Evolutionary conservation across 2,797 vertebrate species (phyloP), one percentile per base, ranked within the genome.

Genomic region (Crocidura indochinensis): DNA sequence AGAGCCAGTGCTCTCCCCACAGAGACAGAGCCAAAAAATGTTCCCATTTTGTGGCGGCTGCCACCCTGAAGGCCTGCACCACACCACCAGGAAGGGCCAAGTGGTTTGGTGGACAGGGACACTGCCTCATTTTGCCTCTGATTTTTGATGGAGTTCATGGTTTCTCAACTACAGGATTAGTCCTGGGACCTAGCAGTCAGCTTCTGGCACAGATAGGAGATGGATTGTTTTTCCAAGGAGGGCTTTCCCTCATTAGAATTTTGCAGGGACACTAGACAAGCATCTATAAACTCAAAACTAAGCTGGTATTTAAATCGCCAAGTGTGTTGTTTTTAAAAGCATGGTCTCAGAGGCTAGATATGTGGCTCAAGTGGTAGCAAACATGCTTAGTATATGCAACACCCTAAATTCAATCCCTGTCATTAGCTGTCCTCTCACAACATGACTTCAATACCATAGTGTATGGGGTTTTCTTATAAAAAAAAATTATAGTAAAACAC

Each of bases 11-110:
- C 53, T 64, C 82, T 69, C 77, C 51, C 47, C 31, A 0, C 15
- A n/a, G 86, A 96, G 65, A 80, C n/a, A 74, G 44, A 73, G 15
- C 78, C 87, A 14, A 62, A 79, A 6, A 81, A n/a, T 14, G 44
- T 83, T 93, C 93, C 0, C 51, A 60, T 85, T 38, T 72, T 82
- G 82, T 88, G 60, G 89, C 71, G 68, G 3, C 68, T 49, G n/a
- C 68, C 73, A 90, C 79, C 65, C 76, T 11, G 0, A 60, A 85
- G 71, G 51, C 71, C 73, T 49, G 8, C 9, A 6, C 49, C 27
- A 14, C n/a, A 44, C 62, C 2, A 20, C 19, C 38, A 31, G 76
- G 44, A 92, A 22, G 29, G 46, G 51, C 67, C 73, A 29, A 38
- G 64, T 27, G 0, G 9, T 47, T 51, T 20, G 49, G 6, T 11